Base-by-base conservation (phyloP, 1,140 invertebrate species). In the Onthophagus taurus region DNA sequence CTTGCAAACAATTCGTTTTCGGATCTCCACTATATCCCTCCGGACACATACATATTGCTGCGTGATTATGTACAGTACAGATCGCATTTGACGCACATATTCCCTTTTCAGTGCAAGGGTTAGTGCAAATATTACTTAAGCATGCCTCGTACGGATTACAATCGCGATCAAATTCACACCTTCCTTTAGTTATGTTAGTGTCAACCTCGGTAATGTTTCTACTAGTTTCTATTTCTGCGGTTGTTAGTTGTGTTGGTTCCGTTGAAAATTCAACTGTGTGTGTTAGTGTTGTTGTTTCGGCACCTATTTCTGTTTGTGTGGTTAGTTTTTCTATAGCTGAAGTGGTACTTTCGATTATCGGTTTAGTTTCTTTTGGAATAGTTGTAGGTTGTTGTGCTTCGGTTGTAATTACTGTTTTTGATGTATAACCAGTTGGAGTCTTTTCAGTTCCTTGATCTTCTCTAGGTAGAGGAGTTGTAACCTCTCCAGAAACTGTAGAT, bases 21-120 rank as follows among this genome's bases (percentile, higher is more conserved):
- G 61, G 52, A 52, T 64, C 57, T 50, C 62, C 62, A 35, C 51
- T 54, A 52, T 54, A 57, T 51, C 79, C 78, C 5, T 72, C 71
- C 6, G 74, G 77, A 61, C 83, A 86, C 31, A 75, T 73, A 65
- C 84, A 87, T 43, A 77, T 72, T 29, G 80, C 74, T 41, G 74
- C 71, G 63, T 85, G 82, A 65, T 82, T 78, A 44, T 75, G 68
- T 30, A 77, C 77, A 34, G 70, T 71, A 67, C 84, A 88, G 48
- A 77, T 65, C 34, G 80, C 75, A 52, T 76, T 76, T 49, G 76
- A 64, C 50, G 78, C 80, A 65, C 84, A 88, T 36, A 75, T 75
- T 42, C 72, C 76, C 35, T 57, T 64, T 47, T 60, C 63, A 52
- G 72, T 63, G 60, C 85, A 88, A 47, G 81, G 81, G 66, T 85